Conservation (phyloP, 2,113 vertebrate genomes). For the Ranitomeya imitator region DNA sequence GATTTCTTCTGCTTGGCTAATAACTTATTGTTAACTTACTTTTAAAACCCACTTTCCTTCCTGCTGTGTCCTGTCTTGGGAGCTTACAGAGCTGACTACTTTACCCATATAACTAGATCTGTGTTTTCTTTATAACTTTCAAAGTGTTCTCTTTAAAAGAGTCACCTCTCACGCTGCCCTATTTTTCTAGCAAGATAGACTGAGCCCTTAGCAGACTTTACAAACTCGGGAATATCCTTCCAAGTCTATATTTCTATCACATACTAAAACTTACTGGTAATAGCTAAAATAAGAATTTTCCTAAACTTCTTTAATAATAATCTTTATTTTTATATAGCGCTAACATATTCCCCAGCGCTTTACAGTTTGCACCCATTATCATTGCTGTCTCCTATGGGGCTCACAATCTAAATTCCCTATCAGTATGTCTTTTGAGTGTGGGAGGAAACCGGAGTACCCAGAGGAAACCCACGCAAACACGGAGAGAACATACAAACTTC, state of each 20-base stretch:
- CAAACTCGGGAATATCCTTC: not conserved
- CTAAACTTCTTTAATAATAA: too few relatives aligned
- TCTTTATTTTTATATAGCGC: too few relatives aligned
- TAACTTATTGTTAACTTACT: conserved; percentile 20
- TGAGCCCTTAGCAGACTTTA: not conserved
- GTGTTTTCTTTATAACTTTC: not conserved
- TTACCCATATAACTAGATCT: not conserved
- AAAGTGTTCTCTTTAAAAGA: not conserved
- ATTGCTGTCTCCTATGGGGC: too few relatives aligned
- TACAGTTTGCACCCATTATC: too few relatives aligned
- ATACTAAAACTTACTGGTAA: not conserved
- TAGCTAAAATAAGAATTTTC: not conserved
- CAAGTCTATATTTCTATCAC: not conserved
- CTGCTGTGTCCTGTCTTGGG: not conserved
- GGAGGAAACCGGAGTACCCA: too few relatives aligned
- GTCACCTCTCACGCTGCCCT: not conserved
- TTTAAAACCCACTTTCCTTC: not conserved
- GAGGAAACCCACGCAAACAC: too few relatives aligned
- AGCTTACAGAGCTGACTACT: not conserved
- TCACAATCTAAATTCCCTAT: too few relatives aligned
- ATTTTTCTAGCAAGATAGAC: not conserved
- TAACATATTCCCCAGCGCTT: too few relatives aligned
- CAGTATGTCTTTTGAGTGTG: too few relatives aligned
- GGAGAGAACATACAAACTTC: too few relatives aligned
- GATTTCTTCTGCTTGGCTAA: not conserved